phyloP scores from a whole-genome alignment of 2,888 invertebrate genomes.

The Dryococelus australis region DNA sequence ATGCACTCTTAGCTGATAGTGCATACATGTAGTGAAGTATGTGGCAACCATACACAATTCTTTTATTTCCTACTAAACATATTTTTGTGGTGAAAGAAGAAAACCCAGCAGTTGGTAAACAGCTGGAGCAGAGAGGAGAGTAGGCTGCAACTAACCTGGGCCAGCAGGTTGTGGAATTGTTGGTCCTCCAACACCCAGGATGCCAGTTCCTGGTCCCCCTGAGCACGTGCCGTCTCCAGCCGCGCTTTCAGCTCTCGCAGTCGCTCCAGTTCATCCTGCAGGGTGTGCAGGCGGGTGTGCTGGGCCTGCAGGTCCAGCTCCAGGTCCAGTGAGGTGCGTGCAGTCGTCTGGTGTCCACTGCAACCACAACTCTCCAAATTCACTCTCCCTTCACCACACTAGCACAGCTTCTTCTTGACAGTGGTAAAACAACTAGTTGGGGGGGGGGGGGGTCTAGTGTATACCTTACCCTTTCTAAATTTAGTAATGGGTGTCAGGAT shows the following conservation, averaged over 20 bases:
- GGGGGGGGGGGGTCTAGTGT: too few species aligned
- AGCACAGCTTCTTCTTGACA: too few species aligned
- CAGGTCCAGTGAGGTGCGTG: slow-evolving; percentile 89
- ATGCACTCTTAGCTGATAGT: too few species aligned
- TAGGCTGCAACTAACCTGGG: slow-evolving; percentile 55
- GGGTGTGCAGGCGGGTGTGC: slow-evolving; percentile 81
- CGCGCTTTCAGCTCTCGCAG: slow-evolving; percentile 78
- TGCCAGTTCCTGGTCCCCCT: slow-evolving; percentile 83
- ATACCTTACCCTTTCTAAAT: too few species aligned
- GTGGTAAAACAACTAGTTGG: too few species aligned
- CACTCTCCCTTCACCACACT: too few species aligned
- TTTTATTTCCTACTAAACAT: too few species aligned
- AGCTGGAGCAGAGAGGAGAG: too few species aligned
- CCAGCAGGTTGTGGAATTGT: slow-evolving; percentile 77
- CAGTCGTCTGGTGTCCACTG: slow-evolving; percentile 56
- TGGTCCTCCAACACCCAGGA: slow-evolving; percentile 89
- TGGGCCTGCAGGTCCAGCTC: slow-evolving; percentile 93
- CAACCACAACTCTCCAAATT: neutral
- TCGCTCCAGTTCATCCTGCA: slow-evolving; percentile 84
- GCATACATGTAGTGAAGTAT: too few species aligned
- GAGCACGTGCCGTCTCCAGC: slow-evolving; percentile 84
- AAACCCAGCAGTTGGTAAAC: too few species aligned
- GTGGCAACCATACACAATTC: neutral
- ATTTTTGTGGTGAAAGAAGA: neutral
- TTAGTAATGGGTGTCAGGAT: too few species aligned